These are phyloP conservation scores for Tringa solitaria DNA, from an alignment of 2,113 vertebrate genomes.

Conservation along the genomic window DNA sequence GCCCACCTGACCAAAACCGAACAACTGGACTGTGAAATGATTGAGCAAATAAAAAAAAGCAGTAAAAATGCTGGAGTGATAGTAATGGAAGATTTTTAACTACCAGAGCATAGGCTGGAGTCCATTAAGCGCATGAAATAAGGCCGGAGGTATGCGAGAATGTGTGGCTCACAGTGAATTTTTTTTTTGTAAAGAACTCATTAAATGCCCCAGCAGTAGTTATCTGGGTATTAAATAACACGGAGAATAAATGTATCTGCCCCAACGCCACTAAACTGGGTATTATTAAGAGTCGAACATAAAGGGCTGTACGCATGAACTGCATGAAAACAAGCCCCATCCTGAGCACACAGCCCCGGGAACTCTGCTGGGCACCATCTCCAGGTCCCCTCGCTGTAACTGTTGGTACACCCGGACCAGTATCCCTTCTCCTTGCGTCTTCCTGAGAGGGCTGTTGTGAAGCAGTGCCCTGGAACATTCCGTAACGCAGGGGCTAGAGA, in stretches of 20 bases:
- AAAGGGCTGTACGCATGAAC: not conserved
- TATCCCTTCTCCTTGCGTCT: not conserved
- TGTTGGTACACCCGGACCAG: not conserved
- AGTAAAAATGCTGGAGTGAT: constrained; percentile 55
- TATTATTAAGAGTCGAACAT: not conserved
- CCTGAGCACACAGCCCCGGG: not conserved
- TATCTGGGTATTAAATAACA: constrained; percentile 23
- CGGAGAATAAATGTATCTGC: constrained; percentile 12
- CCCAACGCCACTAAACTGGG: not conserved
- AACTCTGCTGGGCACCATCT: not conserved
- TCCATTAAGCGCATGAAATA: constrained; percentile 60
- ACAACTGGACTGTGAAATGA: constrained; percentile 68
- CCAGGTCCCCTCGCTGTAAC: not conserved
- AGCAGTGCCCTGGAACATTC: not conserved
- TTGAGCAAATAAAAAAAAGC: constrained; percentile 68
- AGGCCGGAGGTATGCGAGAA: not conserved
- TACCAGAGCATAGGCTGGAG: constrained; percentile 46
- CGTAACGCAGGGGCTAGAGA: not conserved
- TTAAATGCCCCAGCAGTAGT: constrained; percentile 35
- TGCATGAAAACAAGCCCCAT: not conserved
- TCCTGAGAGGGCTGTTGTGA: not conserved
- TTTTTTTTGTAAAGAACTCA: constrained; percentile 24
- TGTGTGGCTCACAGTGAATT: not conserved
- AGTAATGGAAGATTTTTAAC: constrained; percentile 61
- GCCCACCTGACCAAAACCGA: constrained; percentile 43